Evolutionary conservation across 2,797 vertebrate species (phyloP).

Genomic region (Hypotaenidia okinawae): DNA sequence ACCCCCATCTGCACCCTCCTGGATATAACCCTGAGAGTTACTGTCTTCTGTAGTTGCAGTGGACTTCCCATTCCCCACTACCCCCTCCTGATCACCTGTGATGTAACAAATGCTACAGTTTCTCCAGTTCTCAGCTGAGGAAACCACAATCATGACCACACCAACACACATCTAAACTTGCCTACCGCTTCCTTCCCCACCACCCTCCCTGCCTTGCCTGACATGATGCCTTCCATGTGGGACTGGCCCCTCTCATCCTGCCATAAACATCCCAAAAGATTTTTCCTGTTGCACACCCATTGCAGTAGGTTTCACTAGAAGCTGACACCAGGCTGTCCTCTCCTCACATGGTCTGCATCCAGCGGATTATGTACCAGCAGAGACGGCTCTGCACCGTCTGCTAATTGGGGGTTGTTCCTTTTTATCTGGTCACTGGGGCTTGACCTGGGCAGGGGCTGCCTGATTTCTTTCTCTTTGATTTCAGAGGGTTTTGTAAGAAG

Average conservation of each 20-base stretch:
- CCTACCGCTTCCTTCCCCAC: neutral
- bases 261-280: neutral
- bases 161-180: neutral
- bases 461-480: slow-evolving; percentile 27
- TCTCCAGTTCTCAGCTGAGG: neutral
- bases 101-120: neutral
- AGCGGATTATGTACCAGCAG: neutral
- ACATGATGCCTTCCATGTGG: neutral
- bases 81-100: neutral
- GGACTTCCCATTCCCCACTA: neutral
- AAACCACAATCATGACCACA: neutral
- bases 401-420: slow-evolving; percentile 34
- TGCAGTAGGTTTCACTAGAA: neutral
- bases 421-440: slow-evolving; percentile 44
- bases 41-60: neutral
- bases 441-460: neutral
- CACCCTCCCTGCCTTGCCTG: neutral
- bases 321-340: neutral
- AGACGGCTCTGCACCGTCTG: neutral
- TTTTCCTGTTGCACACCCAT: neutral
- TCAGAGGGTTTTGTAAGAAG: slow-evolving; percentile 38
- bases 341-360: neutral
- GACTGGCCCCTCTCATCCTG: neutral
- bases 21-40: neutral
- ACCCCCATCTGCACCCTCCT: neutral